Base-by-base conservation (phyloP, 2,113 vertebrate genomes). In the Hypanus sabinus region DNA sequence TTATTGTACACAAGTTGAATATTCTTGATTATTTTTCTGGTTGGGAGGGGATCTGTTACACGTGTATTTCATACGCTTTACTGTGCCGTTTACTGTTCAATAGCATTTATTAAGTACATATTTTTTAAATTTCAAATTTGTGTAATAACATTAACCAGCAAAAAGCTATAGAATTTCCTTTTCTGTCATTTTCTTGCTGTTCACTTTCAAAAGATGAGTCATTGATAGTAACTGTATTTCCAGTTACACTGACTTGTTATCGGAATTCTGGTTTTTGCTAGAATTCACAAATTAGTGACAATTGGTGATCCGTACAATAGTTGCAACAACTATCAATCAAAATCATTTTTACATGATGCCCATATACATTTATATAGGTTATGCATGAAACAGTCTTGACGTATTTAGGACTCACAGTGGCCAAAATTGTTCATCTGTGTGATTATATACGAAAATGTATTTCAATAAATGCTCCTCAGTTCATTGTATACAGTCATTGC, bases 91-190 rank as follows among this genome's bases (percentile, higher is more conserved):
- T 70, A 20, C 4, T 46, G n/a, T 92, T 8, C 7, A 65, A n/a
- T 65, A n/a, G 60, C 16, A 68, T 65, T 70, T 36, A 36, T 70
- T 91, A 1, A 9, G 46, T 92, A 36, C 27, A 20, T 90, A 30
- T 16, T 30, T 33, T 18, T 4, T 38, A 70, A 92, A 92, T 92
- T 92, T 70, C 65, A 24, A 16, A 24, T 38, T 70, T 92, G 18
- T 24, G 20, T 71, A 36, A 20, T 20, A 92, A 71, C 14, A 38
- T 91, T 91, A 91, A 68, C 62, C 36, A 60, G 18, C 62, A 70
- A 7, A 71, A 88, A 12, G 88, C 65, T 62, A 68, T 33, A 71
- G 20, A 92, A 71, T 92, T 92, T 92, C 68, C 88, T 68, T 92
- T 92, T 36, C 38, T n/a, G 22, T 14, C 20, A 92, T 12, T 24